Conservation (phyloP, 2,888 invertebrate species). For the Thereva nobilitata region DNA sequence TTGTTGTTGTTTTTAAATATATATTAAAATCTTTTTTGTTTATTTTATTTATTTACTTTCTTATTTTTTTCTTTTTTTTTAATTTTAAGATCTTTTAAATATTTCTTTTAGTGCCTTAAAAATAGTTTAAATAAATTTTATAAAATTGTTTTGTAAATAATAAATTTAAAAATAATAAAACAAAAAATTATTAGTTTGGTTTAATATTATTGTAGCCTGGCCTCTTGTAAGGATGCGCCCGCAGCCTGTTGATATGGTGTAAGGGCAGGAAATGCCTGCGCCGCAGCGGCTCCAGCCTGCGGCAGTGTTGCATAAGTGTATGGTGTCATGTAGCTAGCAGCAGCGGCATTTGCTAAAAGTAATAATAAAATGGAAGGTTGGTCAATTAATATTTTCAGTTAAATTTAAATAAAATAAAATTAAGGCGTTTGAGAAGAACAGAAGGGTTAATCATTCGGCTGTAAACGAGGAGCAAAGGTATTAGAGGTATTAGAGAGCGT, state of each 20-base stretch:
- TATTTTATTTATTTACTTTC: slow-evolving; percentile 1
- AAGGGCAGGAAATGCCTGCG: slow-evolving; percentile 44
- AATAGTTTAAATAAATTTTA: no score
- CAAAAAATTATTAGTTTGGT: slow-evolving; percentile 35
- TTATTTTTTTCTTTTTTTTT: not conserved
- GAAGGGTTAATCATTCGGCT: no score
- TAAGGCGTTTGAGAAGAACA: no score
- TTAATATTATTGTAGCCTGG: slow-evolving; percentile 46
- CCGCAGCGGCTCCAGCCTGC: slow-evolving; percentile 43
- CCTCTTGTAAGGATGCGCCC: slow-evolving; percentile 46
- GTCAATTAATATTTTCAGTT: not conserved
- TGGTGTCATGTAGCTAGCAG: slow-evolving; percentile 45
- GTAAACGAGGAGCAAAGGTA: no score
- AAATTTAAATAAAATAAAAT: not conserved
- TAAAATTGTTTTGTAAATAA: not conserved
- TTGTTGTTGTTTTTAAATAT: no score
- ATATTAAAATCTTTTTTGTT: no score
- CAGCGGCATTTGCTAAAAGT: slow-evolving; percentile 41
- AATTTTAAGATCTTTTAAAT: not conserved
- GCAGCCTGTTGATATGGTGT: slow-evolving; percentile 45
- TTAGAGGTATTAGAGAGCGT: no score
- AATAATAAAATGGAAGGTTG: not conserved
- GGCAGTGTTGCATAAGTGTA: slow-evolving; percentile 46
- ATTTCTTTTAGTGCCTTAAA: not conserved
- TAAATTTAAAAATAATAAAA: slow-evolving; percentile 19